Evolutionary conservation across 1,140 invertebrate species (phyloP).

Genomic region (Anastrepha ludens): DNA sequence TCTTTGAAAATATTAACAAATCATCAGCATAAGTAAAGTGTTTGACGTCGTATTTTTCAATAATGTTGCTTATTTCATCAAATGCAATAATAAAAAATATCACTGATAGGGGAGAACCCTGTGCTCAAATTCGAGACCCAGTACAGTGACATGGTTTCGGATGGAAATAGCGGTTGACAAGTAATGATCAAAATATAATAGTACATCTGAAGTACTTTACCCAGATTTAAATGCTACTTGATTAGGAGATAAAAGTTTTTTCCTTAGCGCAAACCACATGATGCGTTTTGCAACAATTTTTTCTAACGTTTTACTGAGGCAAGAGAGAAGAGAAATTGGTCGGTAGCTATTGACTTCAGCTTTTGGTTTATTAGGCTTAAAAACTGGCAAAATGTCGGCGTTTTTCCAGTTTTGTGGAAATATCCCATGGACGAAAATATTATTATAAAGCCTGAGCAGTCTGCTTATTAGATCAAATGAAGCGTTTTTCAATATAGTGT

Average conservation of each 20-base stretch:
- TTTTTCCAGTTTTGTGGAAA: no score
- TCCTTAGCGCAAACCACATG: slow-evolving; percentile 2
- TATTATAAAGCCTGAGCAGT: no score
- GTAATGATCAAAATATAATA: slow-evolving; percentile 34
- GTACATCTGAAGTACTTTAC: slow-evolving; percentile 24
- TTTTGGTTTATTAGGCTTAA: background rate
- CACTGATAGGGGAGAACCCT: slow-evolving; percentile 44
- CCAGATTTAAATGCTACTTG: slow-evolving; percentile 50
- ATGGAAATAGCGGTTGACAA: background rate
- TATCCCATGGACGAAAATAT: no score
- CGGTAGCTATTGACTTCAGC: background rate
- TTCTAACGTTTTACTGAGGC: slow-evolving; percentile 37
- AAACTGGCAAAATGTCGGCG: no score
- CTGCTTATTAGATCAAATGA: no score
- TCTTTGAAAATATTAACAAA: no score
- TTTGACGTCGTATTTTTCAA: background rate
- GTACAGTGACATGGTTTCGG: slow-evolving; percentile 48
- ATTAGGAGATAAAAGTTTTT: slow-evolving; percentile 8
- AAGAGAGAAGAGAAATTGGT: slow-evolving; percentile 42
- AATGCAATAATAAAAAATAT: slow-evolving; percentile 47
- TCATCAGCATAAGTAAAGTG: slow-evolving; percentile 26
- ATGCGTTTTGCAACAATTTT: slow-evolving; percentile 41
- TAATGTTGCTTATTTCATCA: slow-evolving; percentile 17
- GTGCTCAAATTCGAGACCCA: slow-evolving; percentile 48
- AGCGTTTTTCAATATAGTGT: no score